Evolutionary conservation across 2,113 vertebrate genomes (phyloP).

Genomic region (Pedetes capensis): DNA sequence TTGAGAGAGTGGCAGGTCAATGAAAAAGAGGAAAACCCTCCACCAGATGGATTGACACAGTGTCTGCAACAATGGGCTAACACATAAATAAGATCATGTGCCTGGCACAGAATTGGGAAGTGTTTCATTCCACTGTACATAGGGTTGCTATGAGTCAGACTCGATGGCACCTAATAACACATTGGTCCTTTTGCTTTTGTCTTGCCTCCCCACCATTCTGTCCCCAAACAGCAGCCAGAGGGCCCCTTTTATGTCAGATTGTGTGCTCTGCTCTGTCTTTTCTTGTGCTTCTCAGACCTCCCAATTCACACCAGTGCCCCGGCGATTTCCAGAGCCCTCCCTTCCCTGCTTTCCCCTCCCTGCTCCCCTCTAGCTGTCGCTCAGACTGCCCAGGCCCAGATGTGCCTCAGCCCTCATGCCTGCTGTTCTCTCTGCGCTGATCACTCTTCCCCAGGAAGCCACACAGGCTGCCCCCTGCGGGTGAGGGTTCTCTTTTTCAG

Average conservation of each 20-base stretch:
- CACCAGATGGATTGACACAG: no score
- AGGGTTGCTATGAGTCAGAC: no score
- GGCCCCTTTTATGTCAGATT: background rate
- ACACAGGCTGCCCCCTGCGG: rapidly evolving
- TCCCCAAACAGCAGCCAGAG: background rate
- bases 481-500: background rate
- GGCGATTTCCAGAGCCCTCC: rapidly evolving
- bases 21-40: no score
- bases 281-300: background rate
- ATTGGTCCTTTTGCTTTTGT: background rate
- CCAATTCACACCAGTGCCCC: background rate
- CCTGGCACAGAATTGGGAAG: no score
- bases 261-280: background rate
- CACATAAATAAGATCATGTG: no score
- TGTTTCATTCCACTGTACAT: no score
- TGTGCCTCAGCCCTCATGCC: rapidly evolving
- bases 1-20: no score
- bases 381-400: background rate
- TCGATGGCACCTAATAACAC: no score
- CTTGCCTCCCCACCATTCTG: background rate
- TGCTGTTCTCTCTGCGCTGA: background rate
- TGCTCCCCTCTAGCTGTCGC: background rate
- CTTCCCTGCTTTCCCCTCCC: rapidly evolving
- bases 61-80: no score
- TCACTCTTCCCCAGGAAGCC: rapidly evolving